These are phyloP conservation scores for Potorous gilbertii DNA, from an alignment of 2,797 vertebrate species.

Conservation along the genomic window DNA sequence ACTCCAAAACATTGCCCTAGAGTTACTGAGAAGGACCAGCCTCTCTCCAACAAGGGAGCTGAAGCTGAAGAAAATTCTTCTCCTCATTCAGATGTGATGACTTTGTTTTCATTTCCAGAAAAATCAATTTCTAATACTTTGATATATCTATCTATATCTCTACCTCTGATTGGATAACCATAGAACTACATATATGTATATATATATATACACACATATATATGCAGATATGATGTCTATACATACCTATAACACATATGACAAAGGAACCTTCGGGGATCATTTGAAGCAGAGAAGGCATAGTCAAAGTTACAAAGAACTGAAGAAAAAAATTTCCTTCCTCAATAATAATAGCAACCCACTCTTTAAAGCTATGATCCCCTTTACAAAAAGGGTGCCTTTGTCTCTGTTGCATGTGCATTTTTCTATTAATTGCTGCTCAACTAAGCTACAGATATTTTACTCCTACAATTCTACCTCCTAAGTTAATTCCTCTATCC, in stretches of 20 bases:
- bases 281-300: not conserved
- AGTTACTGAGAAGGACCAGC: too few species aligned
- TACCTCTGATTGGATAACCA: too few species aligned
- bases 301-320: not conserved
- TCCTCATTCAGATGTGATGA: not conserved
- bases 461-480: not conserved
- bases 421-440: not conserved
- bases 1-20: not conserved
- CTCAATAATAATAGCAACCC: not conserved
- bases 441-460: not conserved
- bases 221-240: not conserved
- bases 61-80: not conserved
- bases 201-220: too few species aligned
- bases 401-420: not conserved
- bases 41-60: not conserved
- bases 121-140: not conserved
- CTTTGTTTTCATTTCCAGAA: not conserved
- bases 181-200: not conserved
- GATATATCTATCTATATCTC: not conserved
- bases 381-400: not conserved
- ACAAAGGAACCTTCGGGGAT: not conserved
- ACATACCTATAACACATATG: not conserved
- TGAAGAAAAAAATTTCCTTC: not conserved
- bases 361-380: not conserved
- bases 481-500: not conserved